Evolutionary conservation across 2,113 vertebrate species (phyloP).

Genomic region (Poecile atricapillus): DNA sequence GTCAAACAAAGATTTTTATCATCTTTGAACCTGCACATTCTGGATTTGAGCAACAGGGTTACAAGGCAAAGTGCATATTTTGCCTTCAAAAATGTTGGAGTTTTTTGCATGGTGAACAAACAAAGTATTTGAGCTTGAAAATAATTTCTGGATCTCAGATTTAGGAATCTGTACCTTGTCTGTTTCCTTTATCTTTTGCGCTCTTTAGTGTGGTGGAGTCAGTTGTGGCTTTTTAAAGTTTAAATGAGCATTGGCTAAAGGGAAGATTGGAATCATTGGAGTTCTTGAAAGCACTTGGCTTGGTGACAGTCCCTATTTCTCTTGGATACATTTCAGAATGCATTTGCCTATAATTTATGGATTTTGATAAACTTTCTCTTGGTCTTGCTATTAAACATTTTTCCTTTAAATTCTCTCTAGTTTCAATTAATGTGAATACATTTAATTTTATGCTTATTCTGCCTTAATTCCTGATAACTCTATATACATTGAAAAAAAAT

Average conservation of each 20-base stretch:
- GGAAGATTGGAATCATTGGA: neutral
- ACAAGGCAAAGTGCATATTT: neutral
- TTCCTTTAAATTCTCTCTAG: neutral
- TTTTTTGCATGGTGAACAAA: neutral
- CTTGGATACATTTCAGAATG: conserved; percentile 20
- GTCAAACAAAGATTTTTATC: neutral
- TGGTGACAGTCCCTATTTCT: neutral
- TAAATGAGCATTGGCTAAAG: neutral
- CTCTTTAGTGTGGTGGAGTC: neutral
- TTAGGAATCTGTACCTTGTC: neutral
- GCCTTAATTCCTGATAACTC: neutral
- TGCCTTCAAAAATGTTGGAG: neutral
- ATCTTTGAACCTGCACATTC: neutral
- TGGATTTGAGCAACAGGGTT: neutral
- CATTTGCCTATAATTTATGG: neutral
- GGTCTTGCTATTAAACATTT: neutral
- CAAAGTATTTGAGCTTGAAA: neutral
- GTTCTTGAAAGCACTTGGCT: neutral
- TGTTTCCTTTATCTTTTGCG: neutral
- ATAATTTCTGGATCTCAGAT: neutral
- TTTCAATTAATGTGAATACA: neutral
- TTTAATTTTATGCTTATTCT: neutral
- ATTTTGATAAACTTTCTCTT: neutral
- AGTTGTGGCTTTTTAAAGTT: neutral
- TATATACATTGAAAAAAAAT: neutral